Percentiles rank a stretch among this genome's conserved stretches.
These are phyloP conservation scores for Equus przewalskii DNA, from an alignment of 2,113 vertebrate species.

Conservation along the genomic window DNA sequence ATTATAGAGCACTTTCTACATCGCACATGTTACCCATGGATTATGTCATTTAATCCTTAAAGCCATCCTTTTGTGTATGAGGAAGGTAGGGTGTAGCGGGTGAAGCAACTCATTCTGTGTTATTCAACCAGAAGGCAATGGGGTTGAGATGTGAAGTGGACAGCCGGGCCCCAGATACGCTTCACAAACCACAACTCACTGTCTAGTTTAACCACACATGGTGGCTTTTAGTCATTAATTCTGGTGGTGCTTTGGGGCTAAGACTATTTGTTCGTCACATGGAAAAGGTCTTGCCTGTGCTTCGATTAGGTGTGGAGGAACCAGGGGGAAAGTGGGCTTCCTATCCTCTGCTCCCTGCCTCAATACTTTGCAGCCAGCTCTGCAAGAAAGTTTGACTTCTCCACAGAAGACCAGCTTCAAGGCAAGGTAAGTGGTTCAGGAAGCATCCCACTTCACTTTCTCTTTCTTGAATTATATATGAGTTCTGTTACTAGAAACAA, in stretches of 20 bases:
- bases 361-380: neutral
- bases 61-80: conserved; percentile 19
- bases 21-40: neutral
- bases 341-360: neutral
- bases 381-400: neutral
- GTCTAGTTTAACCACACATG: neutral
- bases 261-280: conserved; percentile 35
- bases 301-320: neutral
- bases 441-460: conserved; percentile 35
- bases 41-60: conserved; percentile 64
- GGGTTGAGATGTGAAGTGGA: conserved; percentile 9
- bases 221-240: neutral
- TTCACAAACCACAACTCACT: neutral
- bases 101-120: conserved; percentile 10
- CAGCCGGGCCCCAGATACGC: neutral
- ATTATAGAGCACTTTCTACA: conserved; percentile 26
- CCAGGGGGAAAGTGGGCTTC: neutral
- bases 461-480: conserved; percentile 47
- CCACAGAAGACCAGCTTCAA: neutral
- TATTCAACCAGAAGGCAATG: neutral
- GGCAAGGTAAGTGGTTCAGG: neutral
- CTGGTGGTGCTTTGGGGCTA: neutral
- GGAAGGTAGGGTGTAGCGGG: neutral
- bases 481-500: conserved; percentile 71
- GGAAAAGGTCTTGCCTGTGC: neutral